Evolutionary conservation across 2,113 vertebrate genomes (phyloP).

Genomic region (Melanocharis versteri): DNA sequence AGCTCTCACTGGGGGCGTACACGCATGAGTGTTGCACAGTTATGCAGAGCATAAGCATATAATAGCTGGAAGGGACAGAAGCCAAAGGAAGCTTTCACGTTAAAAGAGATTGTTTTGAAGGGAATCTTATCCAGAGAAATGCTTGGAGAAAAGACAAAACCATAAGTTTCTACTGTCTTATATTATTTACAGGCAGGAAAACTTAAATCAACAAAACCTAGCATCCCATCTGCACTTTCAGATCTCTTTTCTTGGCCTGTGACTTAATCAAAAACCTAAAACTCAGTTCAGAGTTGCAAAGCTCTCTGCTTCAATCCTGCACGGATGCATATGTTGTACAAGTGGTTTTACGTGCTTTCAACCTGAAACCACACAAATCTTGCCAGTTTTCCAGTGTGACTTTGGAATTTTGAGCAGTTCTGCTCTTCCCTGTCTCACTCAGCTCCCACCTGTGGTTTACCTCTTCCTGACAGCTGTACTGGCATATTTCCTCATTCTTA

Average conservation of each 20-base stretch:
- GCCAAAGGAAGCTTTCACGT: neutral
- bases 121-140: neutral
- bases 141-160: neutral
- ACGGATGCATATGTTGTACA: neutral
- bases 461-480: neutral
- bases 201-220: neutral
- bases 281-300: neutral
- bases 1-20: fast-evolving
- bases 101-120: neutral
- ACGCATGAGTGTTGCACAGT: neutral
- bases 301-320: neutral
- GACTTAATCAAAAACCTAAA: neutral
- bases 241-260: neutral
- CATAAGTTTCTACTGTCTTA: neutral
- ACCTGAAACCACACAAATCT: neutral
- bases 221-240: neutral
- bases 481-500: neutral
- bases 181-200: neutral
- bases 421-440: neutral
- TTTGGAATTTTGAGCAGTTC: neutral
- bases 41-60: neutral
- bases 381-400: neutral
- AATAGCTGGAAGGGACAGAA: neutral
- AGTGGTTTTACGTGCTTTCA: neutral
- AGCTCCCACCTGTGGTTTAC: neutral